Percentiles rank a stretch among this genome's conserved stretches.
phyloP scores from a whole-genome alignment of 2,113 vertebrate species.

The Cromileptes altivelis region DNA sequence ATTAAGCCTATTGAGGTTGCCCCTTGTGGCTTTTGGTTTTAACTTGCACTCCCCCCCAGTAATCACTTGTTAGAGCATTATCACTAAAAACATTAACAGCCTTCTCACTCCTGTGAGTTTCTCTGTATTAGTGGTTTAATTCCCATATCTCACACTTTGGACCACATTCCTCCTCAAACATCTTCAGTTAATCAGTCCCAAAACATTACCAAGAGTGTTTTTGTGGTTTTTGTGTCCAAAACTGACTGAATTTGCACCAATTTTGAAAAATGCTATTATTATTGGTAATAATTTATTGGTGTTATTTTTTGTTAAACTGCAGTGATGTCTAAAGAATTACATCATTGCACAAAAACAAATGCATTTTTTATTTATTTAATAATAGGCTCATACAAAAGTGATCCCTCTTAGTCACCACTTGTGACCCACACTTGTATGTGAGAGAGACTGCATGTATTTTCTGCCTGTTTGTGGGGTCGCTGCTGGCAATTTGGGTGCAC shows the following conservation, averaged over 20 bases:
- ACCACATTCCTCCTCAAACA: slow-evolving; percentile 69
- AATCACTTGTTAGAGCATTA: slow-evolving; percentile 11
- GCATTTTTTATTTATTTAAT: too few species aligned
- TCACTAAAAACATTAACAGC: slow-evolving; percentile 22
- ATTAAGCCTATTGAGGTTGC: neutral
- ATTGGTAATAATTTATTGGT: too few species aligned
- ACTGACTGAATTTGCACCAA: neutral
- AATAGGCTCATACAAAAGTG: too few species aligned
- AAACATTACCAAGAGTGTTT: slow-evolving; percentile 42
- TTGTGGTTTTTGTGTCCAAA: neutral
- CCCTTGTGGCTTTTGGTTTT: neutral
- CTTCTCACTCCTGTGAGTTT: slow-evolving; percentile 44
- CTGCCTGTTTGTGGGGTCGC: too few species aligned
- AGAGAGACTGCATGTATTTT: too few species aligned
- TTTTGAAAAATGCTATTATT: neutral
- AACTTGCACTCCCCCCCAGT: neutral
- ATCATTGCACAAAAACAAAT: neutral
- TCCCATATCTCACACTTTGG: slow-evolving; percentile 69
- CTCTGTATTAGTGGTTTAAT: slow-evolving; percentile 66
- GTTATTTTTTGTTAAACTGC: neutral
- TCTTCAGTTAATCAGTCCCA: slow-evolving; percentile 73
- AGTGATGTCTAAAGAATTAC: neutral
- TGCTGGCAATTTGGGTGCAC: too few species aligned
- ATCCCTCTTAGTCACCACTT: too few species aligned
- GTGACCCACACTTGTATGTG: too few species aligned